Base-by-base conservation (phyloP, 2,113 vertebrate genomes). In the Syrmaticus mikado region DNA sequence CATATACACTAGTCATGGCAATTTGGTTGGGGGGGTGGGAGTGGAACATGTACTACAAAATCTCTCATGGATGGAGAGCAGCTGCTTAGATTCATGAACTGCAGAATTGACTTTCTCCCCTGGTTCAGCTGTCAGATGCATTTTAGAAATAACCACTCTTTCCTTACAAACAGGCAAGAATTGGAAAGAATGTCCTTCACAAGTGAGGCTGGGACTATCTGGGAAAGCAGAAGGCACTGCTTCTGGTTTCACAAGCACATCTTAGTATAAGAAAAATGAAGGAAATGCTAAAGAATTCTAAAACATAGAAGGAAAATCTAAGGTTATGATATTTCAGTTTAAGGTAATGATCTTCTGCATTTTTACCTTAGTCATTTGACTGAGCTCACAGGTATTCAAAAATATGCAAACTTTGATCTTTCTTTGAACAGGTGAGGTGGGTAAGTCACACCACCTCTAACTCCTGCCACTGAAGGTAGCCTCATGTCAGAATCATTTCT, bases 41-140 rank as follows among this genome's bases (percentile, higher is more conserved):
- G 46, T 50, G 83, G 76, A 71, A 50, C 60, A 2, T 0, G 7
- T 7, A 19, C 0, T 21, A 21, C 27, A 85, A 91, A 93, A 57
- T 4, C 45, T 87, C 82, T 68, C 81, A 73, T 84, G 52, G 58
- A 72, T 10, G 75, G 82, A 87, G 83, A 89, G 52, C 15, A 71
- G 60, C 36, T 85, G 45, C 87, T 91, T 90, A 80, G 87, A 70
- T 88, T 92, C 87, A 94, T 76, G 67, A 92, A 92, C 57, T 83
- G 68, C 82, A 94, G 89, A 94, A 79, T 65, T 68, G 72, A 82
- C 65, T 77, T 67, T 57, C 15, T 90, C 10, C 28, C 22, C 43
- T 67, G 38, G 15, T 61, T 34, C 25, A 77, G 38, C 50, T 65
- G 34, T 89, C 77, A 94, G 21, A 45, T 46, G 24, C 65, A 30